These are phyloP conservation scores for Rhinogobius similis DNA, from an alignment of 2,113 vertebrate genomes.

Conservation along the genomic window DNA sequence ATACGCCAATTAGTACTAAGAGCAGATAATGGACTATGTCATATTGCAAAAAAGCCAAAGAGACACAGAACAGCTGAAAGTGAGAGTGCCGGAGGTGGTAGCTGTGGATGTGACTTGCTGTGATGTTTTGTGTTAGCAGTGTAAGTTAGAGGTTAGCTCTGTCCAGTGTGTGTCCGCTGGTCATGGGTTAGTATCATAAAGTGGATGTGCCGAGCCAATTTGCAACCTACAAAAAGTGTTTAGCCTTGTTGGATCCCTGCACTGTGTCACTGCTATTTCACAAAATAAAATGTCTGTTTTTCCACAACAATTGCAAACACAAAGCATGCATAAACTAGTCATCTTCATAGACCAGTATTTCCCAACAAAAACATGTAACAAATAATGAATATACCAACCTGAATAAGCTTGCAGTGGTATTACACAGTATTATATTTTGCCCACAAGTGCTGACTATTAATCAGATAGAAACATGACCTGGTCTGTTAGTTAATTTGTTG, in stretches of 20 bases:
- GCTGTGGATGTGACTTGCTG: slow-evolving; percentile 56
- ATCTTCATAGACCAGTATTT: neutral
- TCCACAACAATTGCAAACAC: slow-evolving; percentile 33
- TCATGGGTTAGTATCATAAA: slow-evolving; percentile 64
- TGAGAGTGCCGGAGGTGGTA: slow-evolving; percentile 42
- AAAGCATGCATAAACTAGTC: neutral
- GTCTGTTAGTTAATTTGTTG: too few relatives aligned
- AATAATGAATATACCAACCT: neutral
- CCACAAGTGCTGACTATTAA: too few relatives aligned
- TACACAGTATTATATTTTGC: too few relatives aligned
- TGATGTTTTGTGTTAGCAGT: slow-evolving; percentile 39
- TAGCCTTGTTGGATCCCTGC: slow-evolving; percentile 58
- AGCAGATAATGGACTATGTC: slow-evolving; percentile 84
- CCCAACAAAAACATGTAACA: neutral
- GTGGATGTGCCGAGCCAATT: slow-evolving; percentile 62
- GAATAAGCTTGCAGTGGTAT: neutral
- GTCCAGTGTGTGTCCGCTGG: slow-evolving; percentile 38
- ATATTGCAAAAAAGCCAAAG: slow-evolving; percentile 71
- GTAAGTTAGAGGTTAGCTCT: slow-evolving; percentile 50
- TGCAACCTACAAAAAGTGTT: slow-evolving; percentile 53
- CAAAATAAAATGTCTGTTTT: slow-evolving; percentile 30
- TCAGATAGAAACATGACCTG: too few relatives aligned
- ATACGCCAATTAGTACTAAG: slow-evolving; percentile 84
- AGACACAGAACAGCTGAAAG: slow-evolving; percentile 52
- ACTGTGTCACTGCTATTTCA: slow-evolving; percentile 45